phyloP scores from a whole-genome alignment of 1,140 invertebrate genomes.

The Lethocerus indicus region DNA sequence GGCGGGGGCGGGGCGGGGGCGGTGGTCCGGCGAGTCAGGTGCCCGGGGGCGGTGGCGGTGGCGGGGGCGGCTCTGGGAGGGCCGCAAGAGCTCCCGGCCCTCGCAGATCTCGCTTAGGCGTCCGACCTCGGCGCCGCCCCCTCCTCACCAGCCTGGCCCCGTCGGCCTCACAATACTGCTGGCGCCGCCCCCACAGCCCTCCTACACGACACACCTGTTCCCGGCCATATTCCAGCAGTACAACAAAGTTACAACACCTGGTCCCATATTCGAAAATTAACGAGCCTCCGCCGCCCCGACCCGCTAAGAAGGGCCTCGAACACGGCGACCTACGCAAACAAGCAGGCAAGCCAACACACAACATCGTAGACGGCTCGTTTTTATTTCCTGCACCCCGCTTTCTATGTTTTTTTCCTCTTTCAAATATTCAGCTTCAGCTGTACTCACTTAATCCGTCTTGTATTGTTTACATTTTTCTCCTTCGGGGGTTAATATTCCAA shows the following conservation, averaged over 20 bases:
- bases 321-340: slow-evolving; percentile 10
- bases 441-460: no score
- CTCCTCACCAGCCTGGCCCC: slow-evolving; percentile 22
- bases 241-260: slow-evolving; percentile 52
- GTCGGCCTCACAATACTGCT: slow-evolving; percentile 18
- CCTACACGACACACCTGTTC: slow-evolving; percentile 29
- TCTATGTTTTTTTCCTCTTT: no score
- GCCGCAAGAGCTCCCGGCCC: slow-evolving; percentile 14
- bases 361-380: no score
- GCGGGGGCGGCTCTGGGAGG: no score
- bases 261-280: slow-evolving; percentile 17
- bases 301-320: slow-evolving; percentile 16
- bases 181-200: slow-evolving; percentile 14
- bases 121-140: slow-evolving; percentile 13
- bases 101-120: slow-evolving; percentile 15
- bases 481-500: no score
- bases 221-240: slow-evolving; percentile 54
- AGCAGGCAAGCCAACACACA: slow-evolving; percentile 19
- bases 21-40: no score
- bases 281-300: slow-evolving; percentile 14
- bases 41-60: no score
- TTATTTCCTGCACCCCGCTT: no score
- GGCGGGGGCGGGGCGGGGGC: background rate
- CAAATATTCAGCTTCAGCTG: no score
- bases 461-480: no score